Conservation (phyloP, 1,140 invertebrate species). For the Leptestheria dahalacensis region DNA sequence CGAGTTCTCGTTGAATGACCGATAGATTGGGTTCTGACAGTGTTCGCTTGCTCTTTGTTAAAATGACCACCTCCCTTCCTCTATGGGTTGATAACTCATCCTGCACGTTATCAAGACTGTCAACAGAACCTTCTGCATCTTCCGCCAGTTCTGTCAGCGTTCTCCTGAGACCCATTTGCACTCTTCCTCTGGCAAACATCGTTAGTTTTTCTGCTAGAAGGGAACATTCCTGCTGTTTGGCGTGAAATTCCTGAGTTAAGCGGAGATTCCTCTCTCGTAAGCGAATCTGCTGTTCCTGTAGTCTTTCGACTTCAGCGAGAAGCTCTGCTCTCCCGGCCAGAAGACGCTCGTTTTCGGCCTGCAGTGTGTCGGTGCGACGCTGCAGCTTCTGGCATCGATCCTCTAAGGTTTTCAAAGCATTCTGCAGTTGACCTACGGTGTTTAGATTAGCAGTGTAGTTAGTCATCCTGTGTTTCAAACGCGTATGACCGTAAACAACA, state of each 20-base stretch:
- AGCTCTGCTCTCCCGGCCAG: slow-evolving; percentile 7
- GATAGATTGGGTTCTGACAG: slow-evolving; percentile 3
- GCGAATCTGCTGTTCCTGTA: slow-evolving; percentile 14
- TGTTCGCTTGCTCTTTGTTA: not conserved
- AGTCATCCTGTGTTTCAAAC: not conserved
- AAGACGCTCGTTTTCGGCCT: slow-evolving; percentile 13
- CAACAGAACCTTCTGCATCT: not conserved
- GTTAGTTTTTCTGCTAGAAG: slow-evolving; percentile 11
- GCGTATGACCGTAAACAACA: not conserved
- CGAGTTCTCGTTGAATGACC: slow-evolving; percentile 7
- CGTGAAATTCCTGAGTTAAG: slow-evolving; percentile 12
- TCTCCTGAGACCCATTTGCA: not conserved
- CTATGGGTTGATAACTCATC: not conserved
- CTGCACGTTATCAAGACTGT: not conserved
- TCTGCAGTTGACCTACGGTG: slow-evolving; percentile 12
- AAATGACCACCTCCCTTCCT: not conserved
- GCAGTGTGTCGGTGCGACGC: slow-evolving; percentile 1
- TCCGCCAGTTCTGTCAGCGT: not conserved
- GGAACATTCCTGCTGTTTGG: slow-evolving; percentile 14
- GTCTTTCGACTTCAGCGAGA: slow-evolving; percentile 10
- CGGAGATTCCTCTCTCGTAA: slow-evolving; percentile 11
- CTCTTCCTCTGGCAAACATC: slow-evolving; percentile 8
- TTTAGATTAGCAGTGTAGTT: not conserved
- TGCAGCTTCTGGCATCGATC: slow-evolving; percentile 11
- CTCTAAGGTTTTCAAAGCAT: slow-evolving; percentile 8